Evolutionary conservation across 2,113 vertebrate species (phyloP).

Genomic region (Aramus guarauna): DNA sequence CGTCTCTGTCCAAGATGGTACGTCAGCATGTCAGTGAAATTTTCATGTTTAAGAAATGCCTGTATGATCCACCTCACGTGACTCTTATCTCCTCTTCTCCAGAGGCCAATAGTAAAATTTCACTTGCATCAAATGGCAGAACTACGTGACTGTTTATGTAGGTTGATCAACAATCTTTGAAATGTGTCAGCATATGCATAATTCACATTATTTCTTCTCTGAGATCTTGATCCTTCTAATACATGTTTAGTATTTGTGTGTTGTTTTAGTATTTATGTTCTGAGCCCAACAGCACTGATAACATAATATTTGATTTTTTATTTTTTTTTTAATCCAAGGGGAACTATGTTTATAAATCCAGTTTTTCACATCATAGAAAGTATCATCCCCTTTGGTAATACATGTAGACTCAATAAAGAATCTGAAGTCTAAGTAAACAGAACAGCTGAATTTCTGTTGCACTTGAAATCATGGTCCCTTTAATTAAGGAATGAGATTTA

Average conservation of each 20-base stretch:
- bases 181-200: not conserved
- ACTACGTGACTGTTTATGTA: not conserved
- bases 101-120: not conserved
- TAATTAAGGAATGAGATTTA: not conserved
- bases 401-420: not conserved
- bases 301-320: no score
- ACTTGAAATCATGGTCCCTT: not conserved
- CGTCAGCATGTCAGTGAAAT: accelerated
- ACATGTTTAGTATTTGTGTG: not conserved
- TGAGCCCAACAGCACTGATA: not conserved
- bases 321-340: not conserved
- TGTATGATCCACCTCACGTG: not conserved
- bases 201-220: not conserved
- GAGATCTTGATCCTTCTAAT: not conserved
- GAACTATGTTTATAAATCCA: not conserved
- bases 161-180: not conserved
- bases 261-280: not conserved
- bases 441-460: not conserved
- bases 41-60: not conserved
- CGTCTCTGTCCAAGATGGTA: not conserved
- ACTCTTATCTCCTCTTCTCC: not conserved
- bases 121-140: not conserved
- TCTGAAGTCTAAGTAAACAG: not conserved
- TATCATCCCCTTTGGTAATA: not conserved
- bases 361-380: not conserved